A percentile compares a stretch with the other conserved stretches of the same genome.
These are phyloP conservation scores for Chironomus tentans DNA, from an alignment of 2,888 invertebrate genomes.

Conservation along the genomic window DNA sequence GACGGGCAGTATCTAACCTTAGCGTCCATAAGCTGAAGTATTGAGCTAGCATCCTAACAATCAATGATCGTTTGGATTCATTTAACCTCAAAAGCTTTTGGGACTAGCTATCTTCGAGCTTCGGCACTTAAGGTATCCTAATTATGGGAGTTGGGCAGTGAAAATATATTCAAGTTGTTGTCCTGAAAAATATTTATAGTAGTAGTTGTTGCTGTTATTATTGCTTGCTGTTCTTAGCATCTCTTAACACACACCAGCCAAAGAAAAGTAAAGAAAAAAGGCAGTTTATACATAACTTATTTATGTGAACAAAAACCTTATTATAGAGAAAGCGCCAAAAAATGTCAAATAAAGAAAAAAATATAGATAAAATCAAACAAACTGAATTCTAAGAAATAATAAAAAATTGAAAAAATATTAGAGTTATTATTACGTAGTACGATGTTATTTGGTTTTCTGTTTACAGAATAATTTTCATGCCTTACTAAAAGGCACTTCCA, in stretches of 20 bases:
- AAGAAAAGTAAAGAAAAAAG: constrained; percentile 20
- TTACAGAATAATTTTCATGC: background rate
- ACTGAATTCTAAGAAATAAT: background rate
- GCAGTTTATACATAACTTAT: background rate
- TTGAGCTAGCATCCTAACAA: too few species aligned
- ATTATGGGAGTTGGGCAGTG: too few species aligned
- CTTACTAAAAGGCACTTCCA: background rate
- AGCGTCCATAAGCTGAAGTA: too few species aligned
- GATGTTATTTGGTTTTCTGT: constrained; percentile 3
- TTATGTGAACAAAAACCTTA: constrained; percentile 15
- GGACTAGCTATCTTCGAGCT: too few species aligned
- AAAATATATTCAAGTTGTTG: too few species aligned
- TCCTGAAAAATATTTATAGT: too few species aligned
- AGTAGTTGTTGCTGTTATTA: too few species aligned
- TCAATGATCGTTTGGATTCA: too few species aligned
- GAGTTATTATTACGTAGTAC: constrained; percentile 14
- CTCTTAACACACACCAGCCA: constrained; percentile 23
- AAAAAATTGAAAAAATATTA: constrained; percentile 2
- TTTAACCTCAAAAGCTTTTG: too few species aligned
- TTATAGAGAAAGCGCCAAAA: background rate
- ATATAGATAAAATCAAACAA: background rate
- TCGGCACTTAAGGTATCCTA: too few species aligned
- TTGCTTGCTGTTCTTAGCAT: too few species aligned
- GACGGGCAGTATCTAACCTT: too few species aligned
- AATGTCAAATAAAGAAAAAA: background rate